A percentile compares a stretch with the other conserved stretches of the same genome.
phyloP scores from a whole-genome alignment of 1,140 invertebrate genomes.

The Pogonomyrmex barbatus region DNA sequence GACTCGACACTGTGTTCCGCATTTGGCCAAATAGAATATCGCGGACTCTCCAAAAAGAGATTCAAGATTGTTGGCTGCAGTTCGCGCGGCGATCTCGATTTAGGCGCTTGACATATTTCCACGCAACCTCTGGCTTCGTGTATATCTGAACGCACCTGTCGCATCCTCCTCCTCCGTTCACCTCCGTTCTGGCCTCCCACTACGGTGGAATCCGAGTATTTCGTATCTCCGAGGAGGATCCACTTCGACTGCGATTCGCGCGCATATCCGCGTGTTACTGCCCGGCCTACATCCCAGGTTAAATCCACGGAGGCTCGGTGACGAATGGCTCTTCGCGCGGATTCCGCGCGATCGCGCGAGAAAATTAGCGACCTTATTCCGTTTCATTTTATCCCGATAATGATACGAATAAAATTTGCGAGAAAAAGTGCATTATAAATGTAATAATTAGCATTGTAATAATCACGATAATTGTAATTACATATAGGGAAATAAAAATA shows the following conservation, averaged over 20 bases:
- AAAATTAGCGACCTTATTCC: background rate
- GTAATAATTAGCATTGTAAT: background rate
- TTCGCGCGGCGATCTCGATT: conserved; percentile 44
- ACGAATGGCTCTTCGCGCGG: conserved; percentile 51
- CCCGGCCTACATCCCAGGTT: conserved; percentile 67
- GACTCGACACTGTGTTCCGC: background rate
- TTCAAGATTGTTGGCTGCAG: conserved; percentile 55
- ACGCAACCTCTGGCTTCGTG: conserved; percentile 4
- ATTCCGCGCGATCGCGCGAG: background rate
- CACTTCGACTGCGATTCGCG: conserved; percentile 52
- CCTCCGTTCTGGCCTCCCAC: background rate
- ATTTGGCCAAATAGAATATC: conserved; percentile 37
- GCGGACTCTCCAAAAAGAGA: conserved; percentile 34
- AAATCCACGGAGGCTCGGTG: conserved; percentile 66
- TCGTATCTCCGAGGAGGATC: conserved; percentile 49
- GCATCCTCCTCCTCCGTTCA: background rate
- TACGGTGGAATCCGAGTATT: background rate
- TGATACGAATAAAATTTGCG: background rate
- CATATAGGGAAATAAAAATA: background rate
- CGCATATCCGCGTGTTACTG: conserved; percentile 60
- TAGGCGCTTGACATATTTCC: conserved; percentile 55
- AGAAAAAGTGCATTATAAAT: background rate
- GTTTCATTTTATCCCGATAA: background rate
- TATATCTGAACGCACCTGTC: conserved; percentile 68
- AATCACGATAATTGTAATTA: background rate